Evolutionary conservation across 2,888 invertebrate genomes (phyloP).

Genomic region (Plemyria rubiginata): DNA sequence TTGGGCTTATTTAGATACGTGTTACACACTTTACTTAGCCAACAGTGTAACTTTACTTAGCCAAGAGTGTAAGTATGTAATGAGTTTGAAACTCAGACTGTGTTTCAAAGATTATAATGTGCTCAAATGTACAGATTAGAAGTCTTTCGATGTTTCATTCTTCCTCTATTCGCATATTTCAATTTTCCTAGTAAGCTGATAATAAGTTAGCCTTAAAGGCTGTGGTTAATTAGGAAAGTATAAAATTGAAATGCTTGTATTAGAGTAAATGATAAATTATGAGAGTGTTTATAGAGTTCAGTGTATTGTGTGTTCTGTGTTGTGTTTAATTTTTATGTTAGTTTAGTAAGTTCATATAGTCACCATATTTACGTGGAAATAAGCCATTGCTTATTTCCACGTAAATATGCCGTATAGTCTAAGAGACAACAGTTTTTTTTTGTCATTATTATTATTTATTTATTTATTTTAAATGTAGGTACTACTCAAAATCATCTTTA

Average conservation of each 20-base stretch:
- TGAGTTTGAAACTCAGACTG: conserved; percentile 8
- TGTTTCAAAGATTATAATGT: conserved; percentile 46
- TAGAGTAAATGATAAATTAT: conserved; percentile 22
- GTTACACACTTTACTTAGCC: too few species aligned
- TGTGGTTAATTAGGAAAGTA: conserved; percentile 60
- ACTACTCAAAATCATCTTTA: background rate
- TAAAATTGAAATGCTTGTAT: conserved; percentile 40
- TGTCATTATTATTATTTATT: background rate
- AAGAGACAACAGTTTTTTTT: background rate
- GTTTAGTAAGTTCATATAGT: background rate
- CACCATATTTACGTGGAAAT: background rate
- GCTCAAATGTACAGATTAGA: conserved; percentile 77
- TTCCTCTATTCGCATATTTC: conserved; percentile 61
- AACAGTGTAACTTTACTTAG: too few species aligned
- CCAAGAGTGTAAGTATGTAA: too few species aligned
- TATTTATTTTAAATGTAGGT: background rate
- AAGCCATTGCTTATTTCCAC: too few species aligned
- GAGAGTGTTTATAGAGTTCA: background rate
- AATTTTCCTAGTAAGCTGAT: conserved; percentile 55
- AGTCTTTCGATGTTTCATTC: conserved; percentile 55
- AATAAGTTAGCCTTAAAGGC: conserved; percentile 73
- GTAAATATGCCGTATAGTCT: background rate
- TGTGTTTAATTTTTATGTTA: background rate
- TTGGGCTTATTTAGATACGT: background rate
- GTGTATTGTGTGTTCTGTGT: background rate